Conservation (phyloP, 2,797 vertebrate genomes). For the Lacerta viridis region DNA sequence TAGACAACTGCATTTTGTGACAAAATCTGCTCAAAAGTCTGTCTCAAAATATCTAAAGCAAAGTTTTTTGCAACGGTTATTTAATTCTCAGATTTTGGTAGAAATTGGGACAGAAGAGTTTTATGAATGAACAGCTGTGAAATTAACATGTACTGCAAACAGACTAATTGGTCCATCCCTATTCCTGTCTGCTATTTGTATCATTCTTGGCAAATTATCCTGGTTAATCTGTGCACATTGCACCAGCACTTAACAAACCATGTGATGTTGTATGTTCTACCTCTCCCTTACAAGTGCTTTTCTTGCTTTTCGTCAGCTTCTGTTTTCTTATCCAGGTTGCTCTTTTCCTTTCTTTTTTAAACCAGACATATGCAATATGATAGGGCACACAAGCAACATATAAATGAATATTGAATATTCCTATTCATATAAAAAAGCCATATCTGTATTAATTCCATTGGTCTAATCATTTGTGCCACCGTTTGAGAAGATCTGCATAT, state of each 20-base stretch:
- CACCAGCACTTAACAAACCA: not conserved
- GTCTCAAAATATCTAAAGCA: no score
- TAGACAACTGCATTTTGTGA: not conserved
- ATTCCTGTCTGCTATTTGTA: not conserved
- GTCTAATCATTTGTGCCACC: not conserved
- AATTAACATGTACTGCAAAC: no score
- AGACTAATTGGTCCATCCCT: no score
- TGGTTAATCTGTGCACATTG: slow-evolving; percentile 20
- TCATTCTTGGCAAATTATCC: slow-evolving; percentile 37
- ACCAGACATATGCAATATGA: not conserved
- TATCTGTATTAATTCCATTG: slow-evolving; percentile 14
- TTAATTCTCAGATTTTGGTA: no score
- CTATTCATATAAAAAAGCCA: not conserved
- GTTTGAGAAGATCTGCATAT: not conserved
- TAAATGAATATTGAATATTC: no score
- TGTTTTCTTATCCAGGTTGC: slow-evolving; percentile 2
- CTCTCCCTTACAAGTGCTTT: not conserved
- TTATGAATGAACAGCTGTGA: no score
- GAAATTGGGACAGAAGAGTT: no score
- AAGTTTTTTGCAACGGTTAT: no score
- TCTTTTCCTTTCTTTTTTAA: not conserved
- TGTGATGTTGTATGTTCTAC: not conserved
- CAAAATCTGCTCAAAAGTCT: no score
- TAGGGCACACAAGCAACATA: not conserved
- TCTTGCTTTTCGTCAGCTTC: not conserved